Percentiles rank a stretch among this genome's conserved stretches.
Conservation (phyloP, 2,797 vertebrate genomes). For the Sylvilagus floridanus region DNA sequence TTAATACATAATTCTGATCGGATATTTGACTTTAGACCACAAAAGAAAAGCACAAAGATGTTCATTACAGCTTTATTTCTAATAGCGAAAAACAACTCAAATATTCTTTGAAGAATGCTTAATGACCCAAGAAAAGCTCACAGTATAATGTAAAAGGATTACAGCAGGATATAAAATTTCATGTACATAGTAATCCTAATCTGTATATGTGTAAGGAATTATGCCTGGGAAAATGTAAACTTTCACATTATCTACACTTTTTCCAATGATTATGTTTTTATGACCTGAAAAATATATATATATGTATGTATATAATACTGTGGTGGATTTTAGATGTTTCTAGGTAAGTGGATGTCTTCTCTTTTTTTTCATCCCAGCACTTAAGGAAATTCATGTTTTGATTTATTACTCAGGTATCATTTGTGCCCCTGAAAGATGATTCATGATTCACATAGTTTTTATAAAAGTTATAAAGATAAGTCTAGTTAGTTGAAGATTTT, state of each 20-base stretch:
- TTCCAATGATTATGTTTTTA: conserved; percentile 9
- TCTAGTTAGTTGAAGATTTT: conserved; percentile 3
- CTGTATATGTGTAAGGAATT: background rate
- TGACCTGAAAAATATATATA: conserved; percentile 4
- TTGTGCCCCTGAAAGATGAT: background rate
- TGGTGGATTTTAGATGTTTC: background rate
- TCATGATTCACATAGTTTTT: background rate
- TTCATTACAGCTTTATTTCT: background rate
- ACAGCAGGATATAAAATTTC: conserved; percentile 9
- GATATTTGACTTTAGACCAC: conserved; percentile 12
- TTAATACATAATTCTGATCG: background rate
- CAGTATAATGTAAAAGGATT: background rate
- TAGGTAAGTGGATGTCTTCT: conserved; percentile 4
- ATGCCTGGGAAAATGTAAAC: conserved; percentile 37
- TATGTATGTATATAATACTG: conserved; percentile 25
- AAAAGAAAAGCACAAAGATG: background rate
- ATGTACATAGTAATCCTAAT: background rate
- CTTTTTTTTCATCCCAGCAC: conserved; percentile 26
- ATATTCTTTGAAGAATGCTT: conserved; percentile 35
- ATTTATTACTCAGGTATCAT: conserved; percentile 3
- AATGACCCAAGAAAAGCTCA: background rate
- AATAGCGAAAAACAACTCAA: conserved; percentile 13
- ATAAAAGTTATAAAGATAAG: background rate
- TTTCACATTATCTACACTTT: conserved; percentile 26
- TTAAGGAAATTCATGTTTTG: conserved; percentile 48